Evolutionary conservation across 2,113 vertebrate species (phyloP).

Genomic region (Cheilinus undulatus): DNA sequence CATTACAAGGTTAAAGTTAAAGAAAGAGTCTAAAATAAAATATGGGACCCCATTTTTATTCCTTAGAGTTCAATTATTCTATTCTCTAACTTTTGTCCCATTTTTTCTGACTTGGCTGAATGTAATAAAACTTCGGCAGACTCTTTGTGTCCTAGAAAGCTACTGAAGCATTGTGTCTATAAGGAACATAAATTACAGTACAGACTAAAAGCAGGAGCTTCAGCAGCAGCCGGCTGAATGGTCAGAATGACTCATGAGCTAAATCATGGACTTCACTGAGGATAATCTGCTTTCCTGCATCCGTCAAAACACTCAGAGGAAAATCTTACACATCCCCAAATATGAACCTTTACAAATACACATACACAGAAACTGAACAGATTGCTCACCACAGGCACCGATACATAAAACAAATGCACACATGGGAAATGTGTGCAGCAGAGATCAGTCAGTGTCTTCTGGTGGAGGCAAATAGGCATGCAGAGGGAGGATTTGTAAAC

Average conservation of each 20-base stretch:
- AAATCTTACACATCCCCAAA: background rate
- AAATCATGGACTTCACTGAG: slow-evolving; percentile 11
- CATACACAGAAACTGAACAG: background rate
- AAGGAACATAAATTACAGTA: slow-evolving; percentile 2
- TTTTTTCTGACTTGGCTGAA: background rate
- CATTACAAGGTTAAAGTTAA: background rate
- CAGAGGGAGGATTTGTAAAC: slow-evolving; percentile 30
- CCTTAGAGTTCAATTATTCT: background rate
- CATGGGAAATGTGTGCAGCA: slow-evolving; percentile 1
- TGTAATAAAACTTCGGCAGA: background rate
- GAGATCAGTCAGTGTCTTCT: slow-evolving; percentile 19
- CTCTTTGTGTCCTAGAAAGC: slow-evolving; percentile 24
- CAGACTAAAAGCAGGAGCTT: slow-evolving; percentile 8
- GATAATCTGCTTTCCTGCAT: slow-evolving; percentile 13
- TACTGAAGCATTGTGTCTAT: slow-evolving; percentile 16
- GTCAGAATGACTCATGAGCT: slow-evolving; percentile 42
- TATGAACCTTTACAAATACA: background rate
- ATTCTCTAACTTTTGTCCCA: background rate
- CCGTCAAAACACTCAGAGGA: slow-evolving; percentile 15
- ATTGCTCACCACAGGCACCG: background rate
- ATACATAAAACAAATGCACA: background rate
- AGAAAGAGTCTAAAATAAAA: background rate
- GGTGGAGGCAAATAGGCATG: slow-evolving; percentile 9
- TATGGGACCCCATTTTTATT: background rate
- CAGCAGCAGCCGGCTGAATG: background rate